Conservation (phyloP, 2,797 vertebrate species). For the Odontamblyopus lacepedii region DNA sequence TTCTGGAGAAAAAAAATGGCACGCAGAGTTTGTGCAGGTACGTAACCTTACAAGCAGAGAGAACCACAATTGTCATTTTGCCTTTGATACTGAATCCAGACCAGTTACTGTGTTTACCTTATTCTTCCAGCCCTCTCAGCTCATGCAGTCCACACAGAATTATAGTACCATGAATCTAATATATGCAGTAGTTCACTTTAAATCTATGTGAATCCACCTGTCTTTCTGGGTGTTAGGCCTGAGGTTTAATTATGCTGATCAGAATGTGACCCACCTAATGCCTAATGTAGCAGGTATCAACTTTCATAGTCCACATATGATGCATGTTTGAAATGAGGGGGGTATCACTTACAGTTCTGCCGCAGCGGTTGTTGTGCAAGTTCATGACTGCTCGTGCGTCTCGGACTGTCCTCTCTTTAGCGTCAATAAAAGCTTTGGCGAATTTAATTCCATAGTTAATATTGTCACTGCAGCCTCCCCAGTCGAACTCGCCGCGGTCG, state of each 20-base stretch:
- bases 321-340: neutral
- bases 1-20: neutral
- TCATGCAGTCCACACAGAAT: neutral
- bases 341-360: constrained; percentile 84
- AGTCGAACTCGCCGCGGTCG: constrained; percentile 91
- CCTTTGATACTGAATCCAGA: neutral
- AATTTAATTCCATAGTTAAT: constrained; percentile 96
- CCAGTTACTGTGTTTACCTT: neutral
- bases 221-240: neutral
- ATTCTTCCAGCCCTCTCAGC: neutral
- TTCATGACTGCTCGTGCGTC: constrained; percentile 97
- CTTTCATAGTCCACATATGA: neutral
- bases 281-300: neutral
- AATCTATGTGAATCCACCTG: neutral
- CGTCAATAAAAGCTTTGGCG: constrained; percentile 94
- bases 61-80: neutral
- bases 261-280: neutral
- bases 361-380: constrained; percentile 97
- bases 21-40: neutral
- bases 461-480: constrained; percentile 98
- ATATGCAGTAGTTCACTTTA: too few species aligned
- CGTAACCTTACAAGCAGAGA: neutral
- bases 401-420: constrained; percentile 93
- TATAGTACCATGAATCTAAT: neutral
- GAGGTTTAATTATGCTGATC: neutral